Base-by-base conservation (phyloP, 2,888 invertebrate genomes). In the Suillia variegata region DNA sequence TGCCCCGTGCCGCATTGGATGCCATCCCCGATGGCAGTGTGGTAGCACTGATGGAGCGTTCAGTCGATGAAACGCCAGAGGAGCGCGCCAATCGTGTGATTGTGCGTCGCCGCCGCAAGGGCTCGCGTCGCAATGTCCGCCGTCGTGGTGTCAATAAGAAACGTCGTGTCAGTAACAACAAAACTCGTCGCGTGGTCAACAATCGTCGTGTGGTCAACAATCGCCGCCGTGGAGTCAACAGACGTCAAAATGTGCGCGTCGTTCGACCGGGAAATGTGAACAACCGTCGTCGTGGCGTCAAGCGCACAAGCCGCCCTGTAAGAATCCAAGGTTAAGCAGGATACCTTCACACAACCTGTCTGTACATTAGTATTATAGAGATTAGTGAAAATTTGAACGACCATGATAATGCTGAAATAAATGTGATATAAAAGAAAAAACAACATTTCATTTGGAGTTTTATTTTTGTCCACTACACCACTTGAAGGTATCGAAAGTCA, bases 21-120 rank as follows among this genome's bases (percentile, higher is more conserved):
- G 70, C 73, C 58, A 77, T 80, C 31, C 79, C 79, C 42, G 70
- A 77, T 54, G 79, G 79, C 34, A 76, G 75, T 49, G 71, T 79
- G 3, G 73, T 80, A 2, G 77, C 79, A 2, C 65, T 79, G 2
- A 69, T 78, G 70, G 76, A 77, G 22, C 71, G 70, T 17, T 59
- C 59, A 0, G 17, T 50, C 1, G 33, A 42, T 20, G 56, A 50
- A 3, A 61, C 45, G 2, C 75, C 67, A 12, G 68, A 70, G 54
- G 75, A 72, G 53, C 78, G 77, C 21, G 77, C 77, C 59, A 73
- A 77, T 26, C 78, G 72, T 0, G 73, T 79, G 3, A 62, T 77
- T 42, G 70, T 80, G 1, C 73, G 74, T 1, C 70, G 75, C 24
- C 73, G 71, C 51, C 73, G 73, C 51, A 70, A 62, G 54, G 70